A percentile compares a stretch with the other conserved stretches of the same genome.
Conservation (phyloP, 1,140 invertebrate species). For the Centruroides sculpturatus region DNA sequence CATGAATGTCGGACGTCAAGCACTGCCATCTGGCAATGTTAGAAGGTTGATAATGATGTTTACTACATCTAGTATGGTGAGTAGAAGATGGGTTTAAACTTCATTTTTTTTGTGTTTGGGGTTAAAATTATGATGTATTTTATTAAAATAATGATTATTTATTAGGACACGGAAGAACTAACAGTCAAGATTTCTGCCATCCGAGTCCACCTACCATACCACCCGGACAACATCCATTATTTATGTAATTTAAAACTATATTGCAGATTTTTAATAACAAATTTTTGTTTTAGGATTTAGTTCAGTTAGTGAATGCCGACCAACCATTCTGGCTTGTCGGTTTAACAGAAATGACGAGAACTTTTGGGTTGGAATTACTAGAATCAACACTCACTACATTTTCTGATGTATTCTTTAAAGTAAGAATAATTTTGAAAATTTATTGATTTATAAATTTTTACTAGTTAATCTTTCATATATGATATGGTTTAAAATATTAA, state of each 20-base stretch:
- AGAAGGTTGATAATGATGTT: no score
- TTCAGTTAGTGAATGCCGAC: constrained; percentile 90
- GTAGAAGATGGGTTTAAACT: no score
- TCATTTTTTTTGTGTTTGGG: no score
- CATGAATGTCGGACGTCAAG: no score
- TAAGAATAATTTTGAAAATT: constrained; percentile 26
- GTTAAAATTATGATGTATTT: no score
- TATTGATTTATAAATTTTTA: not conserved
- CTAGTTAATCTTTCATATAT: not conserved
- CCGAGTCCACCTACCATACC: not conserved
- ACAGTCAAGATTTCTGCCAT: not conserved
- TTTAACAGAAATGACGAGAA: constrained; percentile 92
- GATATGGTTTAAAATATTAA: no score
- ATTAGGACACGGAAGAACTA: not conserved
- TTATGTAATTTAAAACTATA: no score
- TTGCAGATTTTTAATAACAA: no score
- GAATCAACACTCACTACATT: constrained; percentile 87
- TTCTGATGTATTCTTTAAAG: constrained; percentile 81
- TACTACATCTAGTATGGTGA: no score
- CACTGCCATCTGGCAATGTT: no score
- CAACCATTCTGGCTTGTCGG: constrained; percentile 86
- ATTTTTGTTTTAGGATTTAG: constrained; percentile 51
- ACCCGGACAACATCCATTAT: no score
- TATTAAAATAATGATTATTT: no score
- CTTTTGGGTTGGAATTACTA: constrained; percentile 87